Conservation (phyloP, 2,797 vertebrate species). For the Brotogeris chrysoptera region DNA sequence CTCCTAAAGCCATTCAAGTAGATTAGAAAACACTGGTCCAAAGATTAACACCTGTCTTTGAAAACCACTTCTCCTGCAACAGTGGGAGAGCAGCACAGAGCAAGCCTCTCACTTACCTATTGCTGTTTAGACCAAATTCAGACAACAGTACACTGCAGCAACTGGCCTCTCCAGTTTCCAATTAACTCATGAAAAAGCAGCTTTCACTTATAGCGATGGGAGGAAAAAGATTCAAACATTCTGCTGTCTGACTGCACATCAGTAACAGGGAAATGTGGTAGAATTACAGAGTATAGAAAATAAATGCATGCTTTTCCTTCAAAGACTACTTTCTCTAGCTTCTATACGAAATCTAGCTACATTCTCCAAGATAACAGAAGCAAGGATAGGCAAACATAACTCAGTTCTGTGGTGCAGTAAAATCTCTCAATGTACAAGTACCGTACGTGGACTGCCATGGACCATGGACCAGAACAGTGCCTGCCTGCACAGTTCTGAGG, state of each 20-base stretch:
- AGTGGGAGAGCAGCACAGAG: not conserved
- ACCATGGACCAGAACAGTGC: accelerated
- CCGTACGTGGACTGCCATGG: not conserved
- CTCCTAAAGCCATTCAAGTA: not conserved
- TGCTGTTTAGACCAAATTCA: not conserved
- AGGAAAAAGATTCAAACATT: not conserved
- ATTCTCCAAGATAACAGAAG: not conserved
- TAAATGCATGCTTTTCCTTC: not conserved
- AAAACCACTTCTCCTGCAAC: not conserved
- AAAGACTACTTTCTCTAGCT: not conserved
- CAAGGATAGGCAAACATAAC: not conserved
- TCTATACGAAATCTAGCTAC: not conserved
- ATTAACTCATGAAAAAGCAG: not conserved
- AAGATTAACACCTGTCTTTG: not conserved
- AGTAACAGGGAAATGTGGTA: not conserved
- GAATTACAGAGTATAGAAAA: not conserved
- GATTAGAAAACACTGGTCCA: not conserved
- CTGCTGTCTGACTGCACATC: not conserved
- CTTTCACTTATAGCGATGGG: not conserved
- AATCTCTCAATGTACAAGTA: not conserved
- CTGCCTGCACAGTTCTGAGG: not conserved
- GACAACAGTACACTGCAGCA: not conserved
- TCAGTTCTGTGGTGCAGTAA: not conserved
- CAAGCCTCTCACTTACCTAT: not conserved
- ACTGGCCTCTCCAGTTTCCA: not conserved